Evolutionary conservation across 2,888 invertebrate genomes (phyloP).

Genomic region (Drymonia ruficornis): DNA sequence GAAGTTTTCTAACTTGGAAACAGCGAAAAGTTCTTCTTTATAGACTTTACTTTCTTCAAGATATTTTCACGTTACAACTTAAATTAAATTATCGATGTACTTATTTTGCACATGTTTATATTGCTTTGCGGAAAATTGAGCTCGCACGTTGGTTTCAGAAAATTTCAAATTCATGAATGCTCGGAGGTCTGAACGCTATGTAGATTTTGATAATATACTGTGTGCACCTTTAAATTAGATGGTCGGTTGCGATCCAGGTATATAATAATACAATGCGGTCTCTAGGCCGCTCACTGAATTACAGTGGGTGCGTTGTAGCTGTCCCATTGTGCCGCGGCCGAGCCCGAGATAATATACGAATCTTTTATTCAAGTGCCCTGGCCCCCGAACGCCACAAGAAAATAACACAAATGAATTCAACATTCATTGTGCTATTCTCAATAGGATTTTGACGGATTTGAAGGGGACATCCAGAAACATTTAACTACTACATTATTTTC

Average conservation of each 20-base stretch:
- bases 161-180: conserved; percentile 31
- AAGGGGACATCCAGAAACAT: conserved; percentile 48
- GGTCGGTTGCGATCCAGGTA: conserved; percentile 46
- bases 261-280: conserved; percentile 67
- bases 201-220: conserved; percentile 21
- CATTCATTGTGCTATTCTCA: conserved; percentile 75
- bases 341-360: conserved; percentile 76
- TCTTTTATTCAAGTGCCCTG: conserved; percentile 82
- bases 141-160: conserved; percentile 11
- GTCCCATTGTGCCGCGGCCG: conserved; percentile 68
- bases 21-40: conserved; percentile 42
- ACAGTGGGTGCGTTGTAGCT: conserved; percentile 73
- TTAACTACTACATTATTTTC: conserved; percentile 48
- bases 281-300: conserved; percentile 68
- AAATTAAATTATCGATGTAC: conserved; percentile 41
- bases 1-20: conserved; percentile 43
- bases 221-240: conserved; percentile 59
- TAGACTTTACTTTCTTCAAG: conserved; percentile 42
- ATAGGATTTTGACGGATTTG: conserved; percentile 74
- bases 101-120: conserved; percentile 34
- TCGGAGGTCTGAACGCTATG: conserved; percentile 18
- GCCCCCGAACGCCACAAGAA: conserved; percentile 72
- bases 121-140: conserved; percentile 26
- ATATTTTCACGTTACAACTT: conserved; percentile 44
- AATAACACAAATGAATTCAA: conserved; percentile 76